Base-by-base conservation (phyloP, 2,888 invertebrate genomes). In the Fissipunctia ypsillon region DNA sequence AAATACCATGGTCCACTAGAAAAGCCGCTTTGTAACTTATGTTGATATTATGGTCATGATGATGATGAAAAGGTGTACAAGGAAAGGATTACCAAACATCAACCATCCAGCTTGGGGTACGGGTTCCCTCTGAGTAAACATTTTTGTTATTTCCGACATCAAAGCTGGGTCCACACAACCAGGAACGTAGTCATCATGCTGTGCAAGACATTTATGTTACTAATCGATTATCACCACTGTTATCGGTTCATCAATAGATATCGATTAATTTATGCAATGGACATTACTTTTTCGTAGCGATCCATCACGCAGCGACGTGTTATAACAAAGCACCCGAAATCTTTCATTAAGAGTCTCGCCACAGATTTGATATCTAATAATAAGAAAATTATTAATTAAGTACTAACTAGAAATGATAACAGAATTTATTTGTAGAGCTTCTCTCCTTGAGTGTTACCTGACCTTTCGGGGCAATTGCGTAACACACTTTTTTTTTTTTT, bases 291-390 rank as follows among this genome's bases (percentile, higher is more conserved):
- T 81, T 95, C 94, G 76, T 94, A 95, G 22, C 92, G 91, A 88
- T 96, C 95, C 92, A 96, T 92, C 74, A 96, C 91, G 83, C 89
- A 92, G 16, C 93, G 92, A 22, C 96, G 93, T 43, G 95, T 95
- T 78, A 96, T 93, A 38, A 94, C 94, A 74, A 94, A 93, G 69
- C 91, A 89, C 22, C 96, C 95, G 6, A 95, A 84, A 78, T 94
- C 93, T 88, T 93, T 95, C 81, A 95, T 92, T 86, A 96, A 63
- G 48, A 91, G 92, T 85, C 91, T 94, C 14, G 88, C 93, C 52
- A 96, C 77, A 65, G 74, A 84, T 56, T 90, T 89, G 7, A 91
- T 80, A 87, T 95, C 96, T 96, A 88, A 52, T 78, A 84, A 84
- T 79, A 83, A 83, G 64, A 61, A 71, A 54, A 76, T 54, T 10